Evolutionary conservation across 2,113 vertebrate genomes (phyloP).

Genomic region (Camelus dromedarius): DNA sequence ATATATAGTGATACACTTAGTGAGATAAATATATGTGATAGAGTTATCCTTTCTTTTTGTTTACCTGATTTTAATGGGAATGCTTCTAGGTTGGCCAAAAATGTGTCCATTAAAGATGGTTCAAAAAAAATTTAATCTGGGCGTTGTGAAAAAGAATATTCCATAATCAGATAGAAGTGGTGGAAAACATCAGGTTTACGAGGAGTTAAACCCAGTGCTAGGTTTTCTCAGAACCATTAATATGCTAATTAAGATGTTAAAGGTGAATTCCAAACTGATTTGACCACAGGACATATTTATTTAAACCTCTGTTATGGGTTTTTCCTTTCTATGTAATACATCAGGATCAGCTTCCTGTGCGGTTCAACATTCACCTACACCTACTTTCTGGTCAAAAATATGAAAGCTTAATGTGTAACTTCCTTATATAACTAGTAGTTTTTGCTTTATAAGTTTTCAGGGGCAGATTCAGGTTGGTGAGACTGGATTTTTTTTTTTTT

Average conservation of each 20-base stretch:
- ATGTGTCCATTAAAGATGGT: neutral
- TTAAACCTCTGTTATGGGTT: neutral
- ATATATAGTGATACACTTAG: neutral
- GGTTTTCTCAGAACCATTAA: neutral
- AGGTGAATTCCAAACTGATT: neutral
- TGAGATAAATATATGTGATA: neutral
- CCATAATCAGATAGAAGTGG: neutral
- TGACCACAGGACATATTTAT: neutral
- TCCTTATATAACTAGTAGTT: neutral
- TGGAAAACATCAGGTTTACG: neutral
- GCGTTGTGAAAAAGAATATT: neutral
- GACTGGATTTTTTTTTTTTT: neutral
- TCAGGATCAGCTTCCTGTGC: neutral
- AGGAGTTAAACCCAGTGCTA: neutral
- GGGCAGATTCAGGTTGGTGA: neutral
- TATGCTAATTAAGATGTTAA: neutral
- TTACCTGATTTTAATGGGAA: constrained; percentile 15
- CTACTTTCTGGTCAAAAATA: constrained; percentile 33
- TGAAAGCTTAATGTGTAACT: neutral
- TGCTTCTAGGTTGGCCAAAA: neutral
- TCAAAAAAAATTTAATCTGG: neutral
- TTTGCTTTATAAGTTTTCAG: neutral
- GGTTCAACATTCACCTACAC: neutral
- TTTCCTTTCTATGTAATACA: neutral
- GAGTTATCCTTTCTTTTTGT: neutral